Percentiles rank a stretch among this genome's conserved stretches.
Evolutionary conservation across 1,140 invertebrate species (phyloP).

Genomic region (Drosophila mojavensis): DNA sequence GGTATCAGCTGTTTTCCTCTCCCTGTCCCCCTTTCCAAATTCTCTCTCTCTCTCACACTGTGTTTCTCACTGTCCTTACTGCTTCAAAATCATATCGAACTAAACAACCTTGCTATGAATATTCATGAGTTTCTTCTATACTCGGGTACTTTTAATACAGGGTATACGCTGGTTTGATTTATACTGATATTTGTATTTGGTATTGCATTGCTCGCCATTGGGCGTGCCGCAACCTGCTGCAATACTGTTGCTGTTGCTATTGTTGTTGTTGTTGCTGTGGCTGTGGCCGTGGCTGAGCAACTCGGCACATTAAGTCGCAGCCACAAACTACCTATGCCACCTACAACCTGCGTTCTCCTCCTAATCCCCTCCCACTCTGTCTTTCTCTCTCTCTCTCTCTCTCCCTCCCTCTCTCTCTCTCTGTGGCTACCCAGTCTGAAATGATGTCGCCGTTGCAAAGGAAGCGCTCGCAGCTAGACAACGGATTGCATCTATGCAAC

Average conservation of each 20-base stretch:
- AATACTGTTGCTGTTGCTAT: background rate
- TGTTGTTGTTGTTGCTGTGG: background rate
- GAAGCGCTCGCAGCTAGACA: constrained; percentile 17
- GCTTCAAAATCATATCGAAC: no score
- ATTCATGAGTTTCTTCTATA: no score
- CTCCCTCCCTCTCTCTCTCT: no score
- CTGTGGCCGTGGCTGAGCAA: background rate
- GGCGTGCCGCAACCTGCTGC: constrained; percentile 18
- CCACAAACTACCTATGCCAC: constrained; percentile 15
- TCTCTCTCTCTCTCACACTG: no score
- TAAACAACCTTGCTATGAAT: no score
- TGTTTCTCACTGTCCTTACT: no score
- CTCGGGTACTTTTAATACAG: background rate
- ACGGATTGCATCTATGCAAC: constrained; percentile 21
- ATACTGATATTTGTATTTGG: background rate
- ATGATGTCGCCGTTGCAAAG: constrained; percentile 11
- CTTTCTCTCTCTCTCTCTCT: no score
- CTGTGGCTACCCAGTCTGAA: constrained; percentile 8
- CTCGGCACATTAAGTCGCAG: constrained; percentile 33
- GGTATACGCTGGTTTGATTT: constrained; percentile 2
- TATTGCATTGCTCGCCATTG: background rate
- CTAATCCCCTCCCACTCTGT: no score
- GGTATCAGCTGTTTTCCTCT: no score
- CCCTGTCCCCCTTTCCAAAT: no score
- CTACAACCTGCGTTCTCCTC: background rate